These are phyloP conservation scores for Cephus pulcher DNA, from an alignment of 2,888 invertebrate genomes.

Conservation along the genomic window DNA sequence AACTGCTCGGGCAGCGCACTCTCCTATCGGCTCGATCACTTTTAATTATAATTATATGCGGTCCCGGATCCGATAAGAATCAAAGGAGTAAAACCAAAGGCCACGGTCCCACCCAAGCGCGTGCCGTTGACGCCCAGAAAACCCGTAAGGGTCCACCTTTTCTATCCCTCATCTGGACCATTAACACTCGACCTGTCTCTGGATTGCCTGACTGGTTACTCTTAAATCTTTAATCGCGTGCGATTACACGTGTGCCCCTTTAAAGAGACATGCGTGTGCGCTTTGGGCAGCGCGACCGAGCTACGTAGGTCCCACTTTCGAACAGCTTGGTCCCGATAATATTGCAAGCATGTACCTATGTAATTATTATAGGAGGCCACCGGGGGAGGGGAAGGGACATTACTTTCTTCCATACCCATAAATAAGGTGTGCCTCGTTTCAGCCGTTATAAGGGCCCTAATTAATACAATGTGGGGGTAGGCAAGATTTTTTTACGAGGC, in stretches of 20 bases:
- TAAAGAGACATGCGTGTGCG: neutral
- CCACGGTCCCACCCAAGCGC: conserved; percentile 60
- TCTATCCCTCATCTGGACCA: conserved; percentile 24
- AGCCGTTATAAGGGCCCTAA: conserved; percentile 58
- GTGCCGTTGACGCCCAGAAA: conserved; percentile 62
- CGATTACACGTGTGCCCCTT: conserved; percentile 25
- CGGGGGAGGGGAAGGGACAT: conserved; percentile 35
- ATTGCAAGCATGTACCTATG: conserved; percentile 35
- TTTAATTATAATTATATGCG: conserved; percentile 66
- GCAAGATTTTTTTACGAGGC: conserved; percentile 60
- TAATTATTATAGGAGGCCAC: neutral
- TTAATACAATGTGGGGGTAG: conserved; percentile 63
- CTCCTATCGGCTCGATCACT: conserved; percentile 60
- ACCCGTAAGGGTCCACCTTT: conserved; percentile 33
- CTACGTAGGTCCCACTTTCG: conserved; percentile 43
- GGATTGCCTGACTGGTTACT: too few relatives aligned
- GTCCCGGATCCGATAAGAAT: conserved; percentile 53
- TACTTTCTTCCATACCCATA: conserved; percentile 49
- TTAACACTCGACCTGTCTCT: conserved; percentile 28
- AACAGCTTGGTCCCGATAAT: conserved; percentile 52
- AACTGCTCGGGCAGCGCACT: conserved; percentile 17
- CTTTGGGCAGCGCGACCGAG: neutral
- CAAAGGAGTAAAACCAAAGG: conserved; percentile 33
- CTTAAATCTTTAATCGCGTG: too few relatives aligned
- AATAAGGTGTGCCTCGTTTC: conserved; percentile 56